These are phyloP conservation scores for Eristalinus sepulchralis DNA, from an alignment of 2,888 invertebrate species.

Conservation along the genomic window DNA sequence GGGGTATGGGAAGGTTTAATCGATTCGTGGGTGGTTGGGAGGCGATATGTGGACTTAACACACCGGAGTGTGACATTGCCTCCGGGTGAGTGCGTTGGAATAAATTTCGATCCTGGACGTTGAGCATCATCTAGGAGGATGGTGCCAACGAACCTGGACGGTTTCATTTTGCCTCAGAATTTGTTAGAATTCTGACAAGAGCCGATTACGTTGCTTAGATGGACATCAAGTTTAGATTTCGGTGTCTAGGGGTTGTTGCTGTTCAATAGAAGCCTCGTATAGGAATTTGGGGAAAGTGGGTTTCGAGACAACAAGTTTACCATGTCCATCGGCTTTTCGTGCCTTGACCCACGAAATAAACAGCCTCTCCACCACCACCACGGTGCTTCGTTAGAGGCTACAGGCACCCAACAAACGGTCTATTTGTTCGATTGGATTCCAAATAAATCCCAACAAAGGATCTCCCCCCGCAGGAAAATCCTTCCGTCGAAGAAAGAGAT, in stretches of 20 bases:
- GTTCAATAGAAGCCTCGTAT: too few relatives aligned
- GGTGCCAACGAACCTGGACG: too few relatives aligned
- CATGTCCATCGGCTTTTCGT: too few relatives aligned
- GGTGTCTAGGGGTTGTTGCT: too few relatives aligned
- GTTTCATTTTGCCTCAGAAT: too few relatives aligned
- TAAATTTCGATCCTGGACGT: background rate
- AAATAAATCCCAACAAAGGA: conserved; percentile 1
- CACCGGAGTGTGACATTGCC: background rate
- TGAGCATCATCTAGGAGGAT: too few relatives aligned
- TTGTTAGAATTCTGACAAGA: too few relatives aligned
- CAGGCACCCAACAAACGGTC: background rate
- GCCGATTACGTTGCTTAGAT: too few relatives aligned
- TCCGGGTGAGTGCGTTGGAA: background rate
- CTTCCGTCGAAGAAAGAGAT: conserved; percentile 39
- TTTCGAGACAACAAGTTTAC: background rate
- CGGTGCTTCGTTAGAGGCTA: background rate
- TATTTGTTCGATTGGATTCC: background rate
- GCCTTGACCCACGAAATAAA: background rate
- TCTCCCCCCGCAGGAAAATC: background rate
- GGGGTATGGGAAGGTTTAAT: background rate
- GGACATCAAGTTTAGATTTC: too few relatives aligned
- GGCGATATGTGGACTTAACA: background rate
- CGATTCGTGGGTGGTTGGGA: background rate
- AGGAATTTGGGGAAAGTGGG: too few relatives aligned
- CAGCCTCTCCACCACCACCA: background rate